phyloP scores from a whole-genome alignment of 2,797 vertebrate genomes.

The Rhyacichthys aspro region DNA sequence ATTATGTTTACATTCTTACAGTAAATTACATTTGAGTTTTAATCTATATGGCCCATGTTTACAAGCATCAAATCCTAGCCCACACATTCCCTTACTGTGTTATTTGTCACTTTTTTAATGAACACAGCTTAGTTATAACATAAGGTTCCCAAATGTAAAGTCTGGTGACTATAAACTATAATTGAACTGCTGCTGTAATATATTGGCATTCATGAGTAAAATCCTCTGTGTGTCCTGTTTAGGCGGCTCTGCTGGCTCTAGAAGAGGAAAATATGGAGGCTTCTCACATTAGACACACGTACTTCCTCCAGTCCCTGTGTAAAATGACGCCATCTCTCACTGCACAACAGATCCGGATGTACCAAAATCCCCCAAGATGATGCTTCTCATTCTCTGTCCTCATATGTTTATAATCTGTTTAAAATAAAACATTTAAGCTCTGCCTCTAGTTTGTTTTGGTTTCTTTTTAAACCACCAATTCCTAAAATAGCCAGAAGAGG shows the following conservation, averaged over 20 bases:
- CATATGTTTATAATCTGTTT: too few species aligned
- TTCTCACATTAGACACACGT: conserved; percentile 77
- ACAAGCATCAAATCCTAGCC: too few species aligned
- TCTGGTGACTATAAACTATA: too few species aligned
- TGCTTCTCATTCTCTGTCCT: background rate
- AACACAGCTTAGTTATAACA: too few species aligned
- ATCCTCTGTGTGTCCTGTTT: conserved; percentile 15
- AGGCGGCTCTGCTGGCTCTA: conserved; percentile 92
- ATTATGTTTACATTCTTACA: too few species aligned
- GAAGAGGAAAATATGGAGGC: conserved; percentile 86
- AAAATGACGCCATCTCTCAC: conserved; percentile 86
- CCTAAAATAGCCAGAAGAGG: conserved; percentile 42
- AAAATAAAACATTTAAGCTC: too few species aligned
- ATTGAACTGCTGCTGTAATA: background rate
- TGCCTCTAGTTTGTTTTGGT: background rate
- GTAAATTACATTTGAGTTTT: too few species aligned
- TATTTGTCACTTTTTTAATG: too few species aligned
- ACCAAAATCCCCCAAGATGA: conserved; percentile 76
- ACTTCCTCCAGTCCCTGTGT: conserved; percentile 83
- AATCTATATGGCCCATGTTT: too few species aligned
- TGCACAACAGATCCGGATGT: conserved; percentile 78
- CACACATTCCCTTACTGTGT: too few species aligned
- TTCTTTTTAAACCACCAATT: conserved; percentile 17
- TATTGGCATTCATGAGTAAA: background rate
- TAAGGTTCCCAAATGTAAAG: too few species aligned